phyloP scores from a whole-genome alignment of 2,113 vertebrate genomes.

The Alligator mississippiensis region DNA sequence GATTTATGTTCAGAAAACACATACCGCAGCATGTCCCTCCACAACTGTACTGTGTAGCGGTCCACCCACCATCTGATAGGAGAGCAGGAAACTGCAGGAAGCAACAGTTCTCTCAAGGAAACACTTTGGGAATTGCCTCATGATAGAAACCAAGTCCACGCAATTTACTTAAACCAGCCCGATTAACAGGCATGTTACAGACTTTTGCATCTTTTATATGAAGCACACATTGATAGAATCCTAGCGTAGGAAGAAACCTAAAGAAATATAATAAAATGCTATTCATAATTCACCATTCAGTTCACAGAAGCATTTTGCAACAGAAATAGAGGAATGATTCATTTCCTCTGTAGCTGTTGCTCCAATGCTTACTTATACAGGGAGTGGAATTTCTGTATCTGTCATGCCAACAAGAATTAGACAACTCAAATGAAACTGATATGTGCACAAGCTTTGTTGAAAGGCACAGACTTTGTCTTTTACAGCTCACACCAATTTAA shows the following conservation, averaged over 20 bases:
- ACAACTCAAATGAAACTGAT: neutral
- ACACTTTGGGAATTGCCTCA: neutral
- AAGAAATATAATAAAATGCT: neutral
- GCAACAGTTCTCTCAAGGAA: neutral
- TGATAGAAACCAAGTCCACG: neutral
- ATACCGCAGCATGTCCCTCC: too few relatives aligned
- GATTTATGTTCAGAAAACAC: neutral
- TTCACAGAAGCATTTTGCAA: constrained; percentile 10
- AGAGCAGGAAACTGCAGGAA: neutral
- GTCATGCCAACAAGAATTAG: neutral
- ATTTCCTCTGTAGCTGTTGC: constrained; percentile 69
- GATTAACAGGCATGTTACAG: neutral
- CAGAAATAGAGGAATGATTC: constrained; percentile 70
- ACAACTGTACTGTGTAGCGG: neutral
- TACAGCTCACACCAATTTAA: neutral
- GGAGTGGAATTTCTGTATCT: neutral
- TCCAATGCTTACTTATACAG: neutral
- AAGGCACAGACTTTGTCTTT: neutral
- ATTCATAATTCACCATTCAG: constrained; percentile 4
- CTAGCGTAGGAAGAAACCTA: neutral
- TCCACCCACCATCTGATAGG: neutral
- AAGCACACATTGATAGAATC: neutral
- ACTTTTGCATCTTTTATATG: neutral
- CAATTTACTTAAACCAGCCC: neutral
- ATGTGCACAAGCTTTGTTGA: neutral